Conservation (phyloP, 2,797 vertebrate genomes). For the Alosa sapidissima region DNA sequence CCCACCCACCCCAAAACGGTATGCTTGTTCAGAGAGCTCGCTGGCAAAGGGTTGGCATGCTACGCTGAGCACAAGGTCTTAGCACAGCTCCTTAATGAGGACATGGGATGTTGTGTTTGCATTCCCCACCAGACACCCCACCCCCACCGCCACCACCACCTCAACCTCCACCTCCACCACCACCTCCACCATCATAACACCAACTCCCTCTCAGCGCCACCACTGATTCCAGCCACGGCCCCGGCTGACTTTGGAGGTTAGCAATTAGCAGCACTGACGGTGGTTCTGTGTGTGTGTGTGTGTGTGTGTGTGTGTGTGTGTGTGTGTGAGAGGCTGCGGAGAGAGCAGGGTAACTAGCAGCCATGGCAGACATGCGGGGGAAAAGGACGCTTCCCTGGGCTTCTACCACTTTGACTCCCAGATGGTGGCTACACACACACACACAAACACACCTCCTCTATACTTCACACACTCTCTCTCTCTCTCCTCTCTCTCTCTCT, state of each 20-base stretch:
- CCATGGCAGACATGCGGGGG: conserved; percentile 1
- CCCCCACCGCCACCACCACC: conserved; percentile 33
- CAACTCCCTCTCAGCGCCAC: neutral
- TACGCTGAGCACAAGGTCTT: conserved; percentile 61
- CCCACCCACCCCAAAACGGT: conserved; percentile 47
- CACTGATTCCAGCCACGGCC: conserved; percentile 31
- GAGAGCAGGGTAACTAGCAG: neutral
- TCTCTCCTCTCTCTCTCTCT: too few species aligned
- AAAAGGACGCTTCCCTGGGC: conserved; percentile 50
- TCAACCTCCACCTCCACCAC: neutral
- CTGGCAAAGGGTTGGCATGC: conserved; percentile 60
- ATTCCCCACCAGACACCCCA: conserved; percentile 51
- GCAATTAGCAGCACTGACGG: conserved; percentile 61
- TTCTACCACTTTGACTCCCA: conserved; percentile 56
- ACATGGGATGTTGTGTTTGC: conserved; percentile 67
- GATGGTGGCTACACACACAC: conserved; percentile 11
- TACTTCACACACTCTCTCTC: conserved; percentile 21
- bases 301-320: neutral
- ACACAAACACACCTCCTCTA: conserved; percentile 24
- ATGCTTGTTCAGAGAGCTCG: conserved; percentile 53
- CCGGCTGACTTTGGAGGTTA: conserved; percentile 45
- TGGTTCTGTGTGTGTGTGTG: conserved; percentile 2
- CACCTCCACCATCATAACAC: conserved; percentile 32
- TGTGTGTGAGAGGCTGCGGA: neutral
- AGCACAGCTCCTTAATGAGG: conserved; percentile 70